Evolutionary conservation across 2,113 vertebrate genomes (phyloP), one percentile per base, ranked within the genome.

Genomic region (Misgurnus anguillicaudatus): DNA sequence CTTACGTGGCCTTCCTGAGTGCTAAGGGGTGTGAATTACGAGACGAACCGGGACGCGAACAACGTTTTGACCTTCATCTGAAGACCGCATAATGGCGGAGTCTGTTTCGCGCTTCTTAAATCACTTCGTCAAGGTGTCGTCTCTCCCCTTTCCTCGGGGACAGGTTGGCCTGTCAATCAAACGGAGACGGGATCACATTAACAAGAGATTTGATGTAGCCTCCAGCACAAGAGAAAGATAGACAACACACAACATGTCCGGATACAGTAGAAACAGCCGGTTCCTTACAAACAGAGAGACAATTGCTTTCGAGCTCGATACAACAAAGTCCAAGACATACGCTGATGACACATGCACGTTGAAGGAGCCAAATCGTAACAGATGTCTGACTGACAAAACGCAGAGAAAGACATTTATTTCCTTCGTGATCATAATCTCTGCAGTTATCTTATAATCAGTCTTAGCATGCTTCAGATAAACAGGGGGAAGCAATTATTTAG

Each of bases 131-230:
- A 48, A 65, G 58, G 78, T 74, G 60, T 66, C 53, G 63, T 42
- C 63, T 68, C n/a, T 51, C 17, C n/a, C 31, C 11, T 5, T 16
- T 75, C 83, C 70, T 60, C 42, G 31, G 76, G 64, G 79, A 84
- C 64, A 31, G 14, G 45, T 21, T 14, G 13, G 31, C 53, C 68
- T 81, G 83, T 81, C 83, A 84, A 57, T 84, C 83, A 81, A 71
- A 51, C 13, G 2, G 41, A 74, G 81, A 74, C 68, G 71, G 76
- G 53, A 75, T 78, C 70, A 75, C 67, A 57, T 77, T 77, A 77
- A 70, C 58, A n/a, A 60, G 36, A 53, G 66, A 73, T 53, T 65
- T 73, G 76, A 79, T 79, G 70, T 79, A 60, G 66, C 80, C 67
- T 76, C 10, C 21, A 68, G 80, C 39, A 41, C 53, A 42, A 45